Conservation (phyloP, 1,140 invertebrate species). For the Bombus vancouverensis region DNA sequence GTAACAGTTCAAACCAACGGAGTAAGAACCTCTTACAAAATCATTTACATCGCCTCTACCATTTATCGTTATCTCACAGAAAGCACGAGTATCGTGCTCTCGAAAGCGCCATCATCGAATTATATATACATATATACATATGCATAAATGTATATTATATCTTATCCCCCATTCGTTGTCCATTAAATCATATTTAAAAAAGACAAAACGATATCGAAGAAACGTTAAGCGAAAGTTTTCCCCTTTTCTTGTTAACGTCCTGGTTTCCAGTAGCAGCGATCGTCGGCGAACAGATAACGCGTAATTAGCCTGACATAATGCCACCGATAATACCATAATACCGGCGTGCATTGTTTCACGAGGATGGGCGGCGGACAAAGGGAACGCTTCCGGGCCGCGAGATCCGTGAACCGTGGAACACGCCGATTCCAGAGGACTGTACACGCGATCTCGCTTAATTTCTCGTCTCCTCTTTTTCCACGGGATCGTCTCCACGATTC, state of each 20-base stretch:
- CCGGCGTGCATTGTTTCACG: conserved; percentile 20
- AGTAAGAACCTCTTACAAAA: neutral
- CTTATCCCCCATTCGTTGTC: neutral
- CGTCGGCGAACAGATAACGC: conserved; percentile 23
- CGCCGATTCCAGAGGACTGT: conserved; percentile 14
- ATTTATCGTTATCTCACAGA: neutral
- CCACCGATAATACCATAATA: conserved; percentile 22
- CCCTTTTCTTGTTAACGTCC: neutral
- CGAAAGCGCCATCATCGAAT: neutral
- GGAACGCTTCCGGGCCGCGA: conserved; percentile 7
- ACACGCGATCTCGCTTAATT: conserved; percentile 9
- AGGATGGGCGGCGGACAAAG: neutral
- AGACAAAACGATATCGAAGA: neutral
- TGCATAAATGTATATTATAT: neutral
- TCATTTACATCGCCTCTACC: neutral
- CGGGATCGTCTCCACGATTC: conserved; percentile 35
- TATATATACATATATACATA: neutral
- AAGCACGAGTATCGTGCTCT: neutral
- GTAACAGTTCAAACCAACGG: neutral
- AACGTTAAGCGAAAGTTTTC: neutral
- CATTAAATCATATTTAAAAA: neutral
- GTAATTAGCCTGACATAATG: conserved; percentile 48
- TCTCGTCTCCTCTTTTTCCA: conserved; percentile 20
- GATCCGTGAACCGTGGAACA: conserved; percentile 7
- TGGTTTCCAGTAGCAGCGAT: neutral